Conservation (phyloP, 2,888 invertebrate species). For the Oscheius sp. region DNA sequence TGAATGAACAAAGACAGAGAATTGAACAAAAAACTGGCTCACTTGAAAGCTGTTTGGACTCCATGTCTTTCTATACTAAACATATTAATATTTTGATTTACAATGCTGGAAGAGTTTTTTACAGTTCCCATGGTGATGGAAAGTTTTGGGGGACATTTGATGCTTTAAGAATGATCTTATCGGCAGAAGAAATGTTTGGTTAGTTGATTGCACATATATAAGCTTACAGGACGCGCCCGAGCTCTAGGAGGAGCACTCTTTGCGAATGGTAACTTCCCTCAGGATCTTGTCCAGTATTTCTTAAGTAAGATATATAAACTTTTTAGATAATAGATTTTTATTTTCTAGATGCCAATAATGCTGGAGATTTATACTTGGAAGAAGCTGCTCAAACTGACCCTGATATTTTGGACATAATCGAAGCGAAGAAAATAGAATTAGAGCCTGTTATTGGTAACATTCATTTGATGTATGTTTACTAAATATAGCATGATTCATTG, state of each 20-base stretch:
- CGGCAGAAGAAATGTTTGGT: conserved; percentile 23
- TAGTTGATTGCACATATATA: background rate
- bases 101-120: conserved; percentile 22
- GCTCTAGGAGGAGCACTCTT: conserved; percentile 8
- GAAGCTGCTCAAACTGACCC: conserved; percentile 1
- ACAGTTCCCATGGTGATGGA: conserved; percentile 8
- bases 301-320: background rate
- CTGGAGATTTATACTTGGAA: conserved; percentile 5
- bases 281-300: background rate
- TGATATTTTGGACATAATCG: background rate
- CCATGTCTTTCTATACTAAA: background rate
- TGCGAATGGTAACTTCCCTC: conserved; percentile 6
- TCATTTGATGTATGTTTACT: background rate
- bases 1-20: background rate
- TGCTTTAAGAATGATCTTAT: conserved; percentile 18
- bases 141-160: conserved; percentile 17
- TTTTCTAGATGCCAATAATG: conserved; percentile 2
- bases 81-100: conserved; percentile 5
- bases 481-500: background rate
- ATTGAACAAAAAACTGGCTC: background rate
- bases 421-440: background rate
- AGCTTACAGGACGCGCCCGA: background rate
- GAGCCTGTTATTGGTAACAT: background rate
- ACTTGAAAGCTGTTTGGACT: background rate
- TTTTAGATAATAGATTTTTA: background rate